Percentiles rank a stretch among this genome's conserved stretches.
Conservation (phyloP, 2,113 vertebrate genomes). For the Gymnocephalus cernua region DNA sequence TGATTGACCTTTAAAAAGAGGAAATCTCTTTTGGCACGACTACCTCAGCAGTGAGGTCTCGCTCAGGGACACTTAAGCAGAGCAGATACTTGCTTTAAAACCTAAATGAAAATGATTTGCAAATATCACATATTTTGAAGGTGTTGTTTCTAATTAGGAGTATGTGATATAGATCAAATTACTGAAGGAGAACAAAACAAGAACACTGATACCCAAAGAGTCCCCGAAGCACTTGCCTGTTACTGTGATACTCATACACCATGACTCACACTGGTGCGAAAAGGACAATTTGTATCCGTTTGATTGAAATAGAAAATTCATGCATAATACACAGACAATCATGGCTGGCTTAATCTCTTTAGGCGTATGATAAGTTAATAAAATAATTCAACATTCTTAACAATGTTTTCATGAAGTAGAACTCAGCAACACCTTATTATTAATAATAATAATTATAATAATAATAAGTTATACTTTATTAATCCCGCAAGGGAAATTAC, state of each 20-base stretch:
- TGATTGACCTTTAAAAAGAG: background rate
- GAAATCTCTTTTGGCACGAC: background rate
- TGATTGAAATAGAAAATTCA: conserved; percentile 54
- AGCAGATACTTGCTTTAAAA: conserved; percentile 5
- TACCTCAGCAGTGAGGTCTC: background rate
- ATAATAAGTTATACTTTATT: no score
- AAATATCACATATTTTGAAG: background rate
- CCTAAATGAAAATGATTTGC: background rate
- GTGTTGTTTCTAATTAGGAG: conserved; percentile 15
- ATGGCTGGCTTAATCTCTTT: conserved; percentile 7
- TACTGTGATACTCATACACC: conserved; percentile 27
- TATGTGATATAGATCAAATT: conserved; percentile 4
- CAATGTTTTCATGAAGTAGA: background rate
- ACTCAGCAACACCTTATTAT: background rate
- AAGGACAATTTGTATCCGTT: conserved; percentile 52
- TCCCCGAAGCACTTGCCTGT: background rate
- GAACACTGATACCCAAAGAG: background rate
- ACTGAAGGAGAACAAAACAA: background rate
- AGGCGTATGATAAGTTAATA: background rate
- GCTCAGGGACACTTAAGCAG: conserved; percentile 5
- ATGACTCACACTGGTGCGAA: conserved; percentile 45
- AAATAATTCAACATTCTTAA: background rate
- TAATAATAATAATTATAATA: no score
- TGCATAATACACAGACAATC: conserved; percentile 35
- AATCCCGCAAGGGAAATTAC: no score